Evolutionary conservation across 1,140 invertebrate genomes (phyloP), one percentile per base, ranked within the genome.

Genomic region (Thalassaphorura encarpata): DNA sequence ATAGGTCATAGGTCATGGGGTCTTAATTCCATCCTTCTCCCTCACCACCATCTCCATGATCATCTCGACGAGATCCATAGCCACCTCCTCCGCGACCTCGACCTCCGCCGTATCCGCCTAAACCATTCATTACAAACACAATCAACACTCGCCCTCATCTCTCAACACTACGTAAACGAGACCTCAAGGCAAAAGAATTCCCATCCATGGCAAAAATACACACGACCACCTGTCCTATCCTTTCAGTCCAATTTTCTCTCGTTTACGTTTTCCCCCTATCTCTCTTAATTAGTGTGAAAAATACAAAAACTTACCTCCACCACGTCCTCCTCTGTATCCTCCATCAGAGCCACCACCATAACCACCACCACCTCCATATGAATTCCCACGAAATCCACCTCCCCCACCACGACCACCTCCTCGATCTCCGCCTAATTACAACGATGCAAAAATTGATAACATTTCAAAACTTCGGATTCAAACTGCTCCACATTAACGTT

Each of bases 311-410:
- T 13, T 45, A n/a, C 56, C 56, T n/a, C 72, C 72, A 28, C 45
- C 41, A 15, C 29, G 48, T 2, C 45, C 43, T 21, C 58, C 53
- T 66, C 70, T 73, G 57, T 66, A 72, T 46, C 75, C 73, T 41
- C 71, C 68, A 62, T 72, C 70, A 51, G 74, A 71, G 54, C 76
- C 75, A 48, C 73, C 69, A 53, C 56, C 39, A 39, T 52, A 54
- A 39, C 52, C 33, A 13, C 52, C 46, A 1, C 61, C 51, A 27
- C 36, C 18, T 28, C 62, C 61, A 36, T 75, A 68, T 58, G 72
- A 72, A 51, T 75, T 73, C 48, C 72, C 70, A 45, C 73, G 67
- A 52, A 70, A 66, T 62, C 71, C 70, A 31, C 69, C 63, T 53
- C 58, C 61, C 51, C 62, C 63, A 29, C 69, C 63, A 45, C 67